Conservation (phyloP, 2,888 invertebrate genomes). For the Parnassius glacialis region DNA sequence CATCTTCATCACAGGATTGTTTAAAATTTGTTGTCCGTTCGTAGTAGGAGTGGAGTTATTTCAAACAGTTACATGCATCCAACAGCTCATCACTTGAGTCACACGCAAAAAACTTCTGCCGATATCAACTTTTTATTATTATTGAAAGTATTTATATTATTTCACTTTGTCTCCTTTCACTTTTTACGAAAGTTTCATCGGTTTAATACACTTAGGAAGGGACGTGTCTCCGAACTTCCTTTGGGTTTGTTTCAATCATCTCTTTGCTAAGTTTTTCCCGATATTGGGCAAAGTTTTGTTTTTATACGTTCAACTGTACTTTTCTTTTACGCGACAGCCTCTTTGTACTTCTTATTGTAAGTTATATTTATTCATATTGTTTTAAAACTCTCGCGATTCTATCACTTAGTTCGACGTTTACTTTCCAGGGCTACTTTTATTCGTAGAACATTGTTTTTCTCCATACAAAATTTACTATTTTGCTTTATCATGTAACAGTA, state of each 20-base stretch:
- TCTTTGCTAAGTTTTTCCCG: conserved; percentile 51
- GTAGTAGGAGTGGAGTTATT: too few relatives aligned
- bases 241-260: conserved; percentile 74
- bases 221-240: conserved; percentile 56
- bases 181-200: conserved; percentile 61
- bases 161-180: conserved; percentile 70
- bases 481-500: too few relatives aligned
- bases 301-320: conserved; percentile 46
- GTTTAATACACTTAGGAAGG: conserved; percentile 77
- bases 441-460: background rate
- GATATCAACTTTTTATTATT: conserved; percentile 76
- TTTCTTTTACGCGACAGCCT: conserved; percentile 34
- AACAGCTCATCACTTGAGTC: conserved; percentile 34
- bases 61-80: too few relatives aligned
- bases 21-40: too few relatives aligned
- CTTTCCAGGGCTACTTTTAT: background rate
- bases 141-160: conserved; percentile 79
- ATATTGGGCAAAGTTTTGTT: conserved; percentile 48
- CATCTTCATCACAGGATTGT: too few relatives aligned
- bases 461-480: too few relatives aligned
- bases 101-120: conserved; percentile 42
- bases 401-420: conserved; percentile 1
- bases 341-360: conserved; percentile 19
- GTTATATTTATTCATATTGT: conserved; percentile 22
- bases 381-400: conserved; percentile 10